Conservation (phyloP, 2,888 invertebrate species). For the Rotaria magnacalcarata region DNA sequence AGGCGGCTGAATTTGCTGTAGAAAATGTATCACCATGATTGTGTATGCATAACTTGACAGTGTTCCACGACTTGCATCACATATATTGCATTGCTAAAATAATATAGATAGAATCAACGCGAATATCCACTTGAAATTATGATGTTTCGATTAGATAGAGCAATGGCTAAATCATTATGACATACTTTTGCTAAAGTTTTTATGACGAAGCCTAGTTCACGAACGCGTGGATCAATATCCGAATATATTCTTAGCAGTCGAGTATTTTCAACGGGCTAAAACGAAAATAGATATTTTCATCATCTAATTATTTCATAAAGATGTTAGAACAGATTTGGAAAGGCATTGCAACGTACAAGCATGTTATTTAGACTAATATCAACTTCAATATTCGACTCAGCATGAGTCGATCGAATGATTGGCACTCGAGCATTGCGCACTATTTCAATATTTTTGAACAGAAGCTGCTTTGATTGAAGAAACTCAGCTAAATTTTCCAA, state of each 20-base stretch:
- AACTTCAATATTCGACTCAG: conserved; percentile 60
- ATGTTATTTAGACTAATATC: conserved; percentile 66
- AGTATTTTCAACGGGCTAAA: conserved; percentile 63
- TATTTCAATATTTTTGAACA: neutral
- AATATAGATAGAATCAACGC: neutral
- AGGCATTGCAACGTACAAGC: conserved; percentile 50
- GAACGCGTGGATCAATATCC: conserved; percentile 62
- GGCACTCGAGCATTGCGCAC: conserved; percentile 64
- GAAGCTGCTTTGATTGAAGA: neutral
- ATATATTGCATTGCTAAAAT: conserved; percentile 61
- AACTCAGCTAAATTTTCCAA: neutral
- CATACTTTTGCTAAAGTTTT: conserved; percentile 63
- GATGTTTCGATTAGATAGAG: neutral
- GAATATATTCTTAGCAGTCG: conserved; percentile 62
- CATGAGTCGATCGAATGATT: conserved; percentile 64
- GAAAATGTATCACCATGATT: conserved; percentile 64
- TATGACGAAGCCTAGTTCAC: conserved; percentile 61
- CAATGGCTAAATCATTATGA: too few relatives aligned
- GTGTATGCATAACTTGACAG: conserved; percentile 66
- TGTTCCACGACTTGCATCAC: conserved; percentile 65
- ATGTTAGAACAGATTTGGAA: too few relatives aligned
- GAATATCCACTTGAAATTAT: neutral
- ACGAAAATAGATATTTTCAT: neutral
- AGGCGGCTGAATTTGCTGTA: conserved; percentile 57
- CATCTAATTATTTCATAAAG: too few relatives aligned